Percentiles rank a stretch among this genome's conserved stretches.
Conservation (phyloP, 2,113 vertebrate species). For the Anser cygnoides region DNA sequence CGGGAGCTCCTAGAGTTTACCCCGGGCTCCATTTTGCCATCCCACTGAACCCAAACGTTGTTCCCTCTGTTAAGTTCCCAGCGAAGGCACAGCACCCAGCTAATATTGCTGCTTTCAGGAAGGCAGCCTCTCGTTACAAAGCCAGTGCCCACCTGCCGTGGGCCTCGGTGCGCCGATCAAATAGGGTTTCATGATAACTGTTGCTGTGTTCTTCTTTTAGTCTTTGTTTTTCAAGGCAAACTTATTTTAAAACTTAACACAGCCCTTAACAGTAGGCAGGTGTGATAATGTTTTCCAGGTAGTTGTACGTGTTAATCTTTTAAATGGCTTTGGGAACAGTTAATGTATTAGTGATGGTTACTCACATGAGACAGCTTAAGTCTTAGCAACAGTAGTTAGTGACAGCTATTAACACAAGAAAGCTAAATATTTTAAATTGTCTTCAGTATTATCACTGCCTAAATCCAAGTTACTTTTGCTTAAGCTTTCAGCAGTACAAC, state of each 20-base stretch:
- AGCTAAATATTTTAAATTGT: not conserved
- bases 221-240: not conserved
- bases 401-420: not conserved
- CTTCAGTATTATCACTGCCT: not conserved
- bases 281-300: not conserved
- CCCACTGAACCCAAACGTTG: not conserved
- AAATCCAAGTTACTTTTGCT: conserved; percentile 9
- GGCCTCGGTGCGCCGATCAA: conserved; percentile 32
- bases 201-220: conserved; percentile 11
- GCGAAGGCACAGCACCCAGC: not conserved
- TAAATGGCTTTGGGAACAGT: not conserved
- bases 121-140: not conserved
- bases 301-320: not conserved
- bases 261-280: accelerated
- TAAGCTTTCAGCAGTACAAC: not conserved
- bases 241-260: not conserved
- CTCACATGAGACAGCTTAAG: not conserved
- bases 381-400: not conserved
- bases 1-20: no score
- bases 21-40: accelerated
- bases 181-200: conserved; percentile 3
- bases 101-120: not conserved
- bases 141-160: not conserved
- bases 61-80: not conserved
- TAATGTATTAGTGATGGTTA: not conserved